Conservation (phyloP, 2,113 vertebrate genomes). For the Nothobranchius furzeri region DNA sequence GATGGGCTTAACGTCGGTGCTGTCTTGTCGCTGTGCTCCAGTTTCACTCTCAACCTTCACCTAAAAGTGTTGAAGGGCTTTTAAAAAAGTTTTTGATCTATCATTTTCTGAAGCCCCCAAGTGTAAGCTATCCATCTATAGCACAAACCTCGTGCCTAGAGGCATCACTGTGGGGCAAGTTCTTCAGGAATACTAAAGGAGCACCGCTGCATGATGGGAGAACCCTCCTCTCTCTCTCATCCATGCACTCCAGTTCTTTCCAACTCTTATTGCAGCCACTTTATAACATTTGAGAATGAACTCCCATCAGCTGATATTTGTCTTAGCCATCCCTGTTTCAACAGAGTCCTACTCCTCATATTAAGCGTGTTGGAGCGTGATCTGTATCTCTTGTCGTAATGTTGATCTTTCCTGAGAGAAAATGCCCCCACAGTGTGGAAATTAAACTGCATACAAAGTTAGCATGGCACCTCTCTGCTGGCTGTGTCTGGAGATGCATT, state of each 20-base stretch:
- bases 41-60: conserved; percentile 34
- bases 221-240: conserved; percentile 16
- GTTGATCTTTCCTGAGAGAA: conserved; percentile 56
- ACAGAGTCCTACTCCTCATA: conserved; percentile 14
- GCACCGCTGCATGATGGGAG: conserved; percentile 32
- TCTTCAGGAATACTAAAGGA: conserved; percentile 48
- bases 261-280: conserved; percentile 16
- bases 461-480: conserved; percentile 32
- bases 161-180: conserved; percentile 54
- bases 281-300: conserved; percentile 26
- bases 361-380: conserved; percentile 28
- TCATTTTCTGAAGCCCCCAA: conserved; percentile 28
- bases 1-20: conserved; percentile 28
- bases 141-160: conserved; percentile 40
- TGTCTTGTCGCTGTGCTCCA: conserved; percentile 7
- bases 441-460: conserved; percentile 40
- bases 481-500: not conserved
- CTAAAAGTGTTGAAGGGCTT: conserved; percentile 15
- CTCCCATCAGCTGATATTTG: conserved; percentile 44
- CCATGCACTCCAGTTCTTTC: conserved; percentile 24
- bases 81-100: conserved; percentile 5
- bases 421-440: conserved; percentile 32
- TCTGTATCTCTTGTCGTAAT: conserved; percentile 41
- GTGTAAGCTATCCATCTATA: conserved; percentile 43
- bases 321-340: conserved; percentile 40